These are phyloP conservation scores for Chrysogorgia sp. DNA, from an alignment of 92 coral and sea anemone genomes.

Conservation along the genomic window DNA sequence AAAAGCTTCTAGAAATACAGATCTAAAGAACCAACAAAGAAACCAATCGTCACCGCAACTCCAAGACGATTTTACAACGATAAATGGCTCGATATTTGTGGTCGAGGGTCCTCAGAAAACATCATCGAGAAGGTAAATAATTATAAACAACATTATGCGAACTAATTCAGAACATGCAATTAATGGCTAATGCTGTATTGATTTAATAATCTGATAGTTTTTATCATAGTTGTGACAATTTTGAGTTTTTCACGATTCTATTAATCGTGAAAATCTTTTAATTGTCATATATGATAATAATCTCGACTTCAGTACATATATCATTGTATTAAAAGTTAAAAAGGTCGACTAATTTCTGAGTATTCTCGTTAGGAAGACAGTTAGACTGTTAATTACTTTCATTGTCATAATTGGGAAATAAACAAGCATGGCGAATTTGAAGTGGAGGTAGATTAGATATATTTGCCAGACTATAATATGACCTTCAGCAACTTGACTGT, in stretches of 20 bases:
- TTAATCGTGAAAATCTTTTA: too few species aligned
- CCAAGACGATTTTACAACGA: not conserved
- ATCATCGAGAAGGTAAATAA: conserved; percentile 34
- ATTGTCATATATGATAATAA: too few species aligned
- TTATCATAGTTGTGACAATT: not conserved
- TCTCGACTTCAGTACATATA: not conserved
- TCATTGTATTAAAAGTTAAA: too few species aligned
- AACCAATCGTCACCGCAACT: conserved; percentile 19
- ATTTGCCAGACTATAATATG: too few species aligned
- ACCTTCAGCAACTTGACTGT: too few species aligned
- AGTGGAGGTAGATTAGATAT: too few species aligned
- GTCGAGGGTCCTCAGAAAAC: conserved; percentile 16
- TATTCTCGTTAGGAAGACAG: too few species aligned
- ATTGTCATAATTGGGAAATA: too few species aligned
- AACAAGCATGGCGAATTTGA: too few species aligned
- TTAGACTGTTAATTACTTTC: too few species aligned
- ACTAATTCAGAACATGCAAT: conserved; percentile 10
- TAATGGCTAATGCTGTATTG: not conserved
- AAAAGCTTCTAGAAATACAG: conserved; percentile 64
- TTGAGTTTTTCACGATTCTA: not conserved
- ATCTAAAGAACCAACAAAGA: conserved; percentile 63
- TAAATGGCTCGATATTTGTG: not conserved
- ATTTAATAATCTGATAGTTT: not conserved
- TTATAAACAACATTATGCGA: not conserved
- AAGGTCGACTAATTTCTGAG: too few species aligned